These are phyloP conservation scores for Bubo bubo DNA, from an alignment of 2,113 vertebrate genomes.

Conservation along the genomic window DNA sequence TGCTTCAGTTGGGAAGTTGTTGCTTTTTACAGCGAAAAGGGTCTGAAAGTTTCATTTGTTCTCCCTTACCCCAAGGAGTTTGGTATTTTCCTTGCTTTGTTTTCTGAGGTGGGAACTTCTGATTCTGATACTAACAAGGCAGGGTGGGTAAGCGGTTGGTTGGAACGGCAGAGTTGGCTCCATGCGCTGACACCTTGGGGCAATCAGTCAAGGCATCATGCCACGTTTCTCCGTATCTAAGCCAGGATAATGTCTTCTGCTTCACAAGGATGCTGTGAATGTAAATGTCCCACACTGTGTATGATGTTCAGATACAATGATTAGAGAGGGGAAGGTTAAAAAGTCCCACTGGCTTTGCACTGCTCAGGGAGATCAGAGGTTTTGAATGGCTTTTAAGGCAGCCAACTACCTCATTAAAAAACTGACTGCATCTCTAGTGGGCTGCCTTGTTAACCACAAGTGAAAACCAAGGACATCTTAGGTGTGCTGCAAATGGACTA, in stretches of 20 bases:
- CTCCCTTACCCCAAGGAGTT: not conserved
- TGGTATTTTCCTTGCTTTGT: not conserved
- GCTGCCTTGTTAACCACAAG: not conserved
- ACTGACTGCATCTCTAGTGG: not conserved
- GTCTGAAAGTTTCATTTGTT: not conserved
- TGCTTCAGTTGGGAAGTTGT: not conserved
- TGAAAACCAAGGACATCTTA: not conserved
- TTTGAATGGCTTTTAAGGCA: not conserved
- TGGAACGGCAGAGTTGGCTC: not conserved
- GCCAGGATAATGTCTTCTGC: not conserved
- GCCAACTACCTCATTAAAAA: not conserved
- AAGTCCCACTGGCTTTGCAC: not conserved
- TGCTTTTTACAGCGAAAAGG: not conserved
- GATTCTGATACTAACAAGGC: not conserved
- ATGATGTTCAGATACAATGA: not conserved
- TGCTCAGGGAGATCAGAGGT: not conserved
- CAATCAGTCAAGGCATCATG: not conserved
- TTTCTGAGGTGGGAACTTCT: not conserved
- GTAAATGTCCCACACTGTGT: not conserved
- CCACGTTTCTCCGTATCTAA: not conserved
- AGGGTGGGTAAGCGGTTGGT: not conserved
- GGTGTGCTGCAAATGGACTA: not conserved
- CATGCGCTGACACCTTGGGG: fast-evolving
- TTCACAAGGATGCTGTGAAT: not conserved
- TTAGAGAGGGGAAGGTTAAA: not conserved